Percentiles rank a stretch among this genome's conserved stretches.
Evolutionary conservation across 2,888 invertebrate genomes (phyloP).

Genomic region (Xestobium rufovillosum): DNA sequence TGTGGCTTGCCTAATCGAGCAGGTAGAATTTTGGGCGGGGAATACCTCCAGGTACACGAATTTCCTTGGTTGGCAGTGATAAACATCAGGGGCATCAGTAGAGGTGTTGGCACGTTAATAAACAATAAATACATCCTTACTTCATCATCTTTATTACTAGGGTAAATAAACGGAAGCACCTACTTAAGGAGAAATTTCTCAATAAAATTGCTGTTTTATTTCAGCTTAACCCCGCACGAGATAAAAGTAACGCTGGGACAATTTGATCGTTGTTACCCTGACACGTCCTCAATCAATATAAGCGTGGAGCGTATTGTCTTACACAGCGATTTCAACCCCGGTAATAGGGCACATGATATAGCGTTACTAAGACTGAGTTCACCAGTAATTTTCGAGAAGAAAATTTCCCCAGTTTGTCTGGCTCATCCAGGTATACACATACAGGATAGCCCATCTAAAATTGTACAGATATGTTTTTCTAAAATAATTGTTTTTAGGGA

Average conservation of each 20-base stretch:
- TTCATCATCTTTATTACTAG: conserved; percentile 46
- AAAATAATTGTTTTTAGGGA: conserved; percentile 35
- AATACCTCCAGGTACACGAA: conserved; percentile 45
- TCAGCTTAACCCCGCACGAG: conserved; percentile 40
- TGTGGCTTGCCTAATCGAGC: conserved; percentile 46
- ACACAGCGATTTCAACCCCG: conserved; percentile 49
- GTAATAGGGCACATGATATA: conserved; percentile 50
- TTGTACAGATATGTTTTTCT: no score
- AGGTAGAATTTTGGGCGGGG: conserved; percentile 43
- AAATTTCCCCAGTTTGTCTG: conserved; percentile 52
- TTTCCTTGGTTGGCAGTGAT: conserved; percentile 52
- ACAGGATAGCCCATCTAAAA: no score
- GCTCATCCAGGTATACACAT: conserved; percentile 45
- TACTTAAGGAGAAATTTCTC: conserved; percentile 8
- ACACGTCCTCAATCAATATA: conserved; percentile 45
- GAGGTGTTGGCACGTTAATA: conserved; percentile 44
- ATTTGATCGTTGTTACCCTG: conserved; percentile 47
- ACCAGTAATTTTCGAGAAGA: conserved; percentile 45
- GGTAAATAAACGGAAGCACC: conserved; percentile 35
- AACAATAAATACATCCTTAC: conserved; percentile 53
- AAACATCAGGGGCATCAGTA: conserved; percentile 36
- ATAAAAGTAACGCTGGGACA: conserved; percentile 50
- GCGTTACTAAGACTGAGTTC: conserved; percentile 51
- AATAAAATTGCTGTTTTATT: conserved; percentile 18
- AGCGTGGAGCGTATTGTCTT: conserved; percentile 47